Base-by-base conservation (phyloP, 37 sponge, comb jelly and placozoan genomes). In the Spongilla lacustris region DNA sequence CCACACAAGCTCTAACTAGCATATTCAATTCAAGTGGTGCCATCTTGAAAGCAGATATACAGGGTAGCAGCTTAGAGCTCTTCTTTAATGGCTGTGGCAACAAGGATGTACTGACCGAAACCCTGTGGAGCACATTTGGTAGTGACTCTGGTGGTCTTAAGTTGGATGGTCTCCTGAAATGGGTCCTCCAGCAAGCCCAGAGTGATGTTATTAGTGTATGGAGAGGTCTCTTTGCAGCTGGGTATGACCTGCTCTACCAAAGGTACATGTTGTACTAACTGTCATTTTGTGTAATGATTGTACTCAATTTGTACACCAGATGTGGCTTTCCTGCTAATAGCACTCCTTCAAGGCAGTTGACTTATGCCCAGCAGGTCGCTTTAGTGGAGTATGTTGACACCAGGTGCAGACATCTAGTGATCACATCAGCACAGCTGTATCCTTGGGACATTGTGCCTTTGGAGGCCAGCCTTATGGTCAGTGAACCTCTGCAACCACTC, bases 201-300 rank as follows among this genome's bases (percentile, higher is more conserved):
- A 41, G 68, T 24, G 82, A 75, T 48, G 69, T 79, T 33, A 48
- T 30, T 46, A 38, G 49, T 26, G 81, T 97, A 81, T 93, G 96
- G 94, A 82, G 37, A 50, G 90, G 94, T 12, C 78, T 97, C 26
- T 48, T 93, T 37, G 91, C 88, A 6, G 75, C 77, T 73, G 98
- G 98, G 4, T 88, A 89, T 67, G 92, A 97, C 85, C 81, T 95
- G 27, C 89, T 93, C 76, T 87, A 88, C 66, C 76, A 89, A 29
- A 91, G 86, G 96, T 96, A 68, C 58, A 38, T 24, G 17, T 29
- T 27, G n/a, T 6, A 4, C 17, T 30, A 41, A 41, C 41, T 41
- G 41, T 41, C 6, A 41, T 3, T 58, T 58, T 10, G 12, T 76
- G 29, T 76, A 11, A 6, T 32, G 12, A 24, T 28, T 11, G 32